phyloP scores from a whole-genome alignment of 2,888 invertebrate species.

The Pristionchus fissidentatus region DNA sequence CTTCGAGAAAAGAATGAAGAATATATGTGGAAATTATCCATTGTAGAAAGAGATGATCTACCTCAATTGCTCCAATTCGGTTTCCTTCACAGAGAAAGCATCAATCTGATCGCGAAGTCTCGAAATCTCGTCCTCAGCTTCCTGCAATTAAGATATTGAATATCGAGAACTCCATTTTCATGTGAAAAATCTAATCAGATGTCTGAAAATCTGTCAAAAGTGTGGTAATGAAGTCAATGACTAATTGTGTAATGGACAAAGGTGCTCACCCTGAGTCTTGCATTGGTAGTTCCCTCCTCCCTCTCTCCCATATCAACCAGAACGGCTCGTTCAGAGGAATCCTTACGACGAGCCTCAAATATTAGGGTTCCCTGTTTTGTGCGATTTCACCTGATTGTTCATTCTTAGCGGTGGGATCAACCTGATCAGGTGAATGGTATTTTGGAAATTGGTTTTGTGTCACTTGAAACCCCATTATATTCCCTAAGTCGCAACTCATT shows the following conservation, averaged over 20 bases:
- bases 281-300: constrained; percentile 15
- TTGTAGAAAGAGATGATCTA: background rate
- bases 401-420: no score
- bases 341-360: constrained; percentile 36
- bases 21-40: no score
- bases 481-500: no score
- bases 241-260: background rate
- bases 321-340: constrained; percentile 25
- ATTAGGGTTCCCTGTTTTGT: background rate
- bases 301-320: constrained; percentile 44
- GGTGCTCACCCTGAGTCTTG: background rate
- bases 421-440: no score
- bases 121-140: constrained; percentile 26
- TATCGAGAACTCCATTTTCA: background rate
- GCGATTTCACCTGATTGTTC: no score
- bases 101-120: background rate
- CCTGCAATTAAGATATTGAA: background rate
- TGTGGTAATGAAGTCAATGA: no score
- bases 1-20: background rate
- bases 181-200: no score
- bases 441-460: no score
- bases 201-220: background rate
- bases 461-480: no score
- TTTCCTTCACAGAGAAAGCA: background rate
- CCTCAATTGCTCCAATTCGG: constrained; percentile 3